Percentiles rank a stretch among this genome's conserved stretches.
Evolutionary conservation across 2,797 vertebrate genomes (phyloP).

Genomic region (Anas georgica): DNA sequence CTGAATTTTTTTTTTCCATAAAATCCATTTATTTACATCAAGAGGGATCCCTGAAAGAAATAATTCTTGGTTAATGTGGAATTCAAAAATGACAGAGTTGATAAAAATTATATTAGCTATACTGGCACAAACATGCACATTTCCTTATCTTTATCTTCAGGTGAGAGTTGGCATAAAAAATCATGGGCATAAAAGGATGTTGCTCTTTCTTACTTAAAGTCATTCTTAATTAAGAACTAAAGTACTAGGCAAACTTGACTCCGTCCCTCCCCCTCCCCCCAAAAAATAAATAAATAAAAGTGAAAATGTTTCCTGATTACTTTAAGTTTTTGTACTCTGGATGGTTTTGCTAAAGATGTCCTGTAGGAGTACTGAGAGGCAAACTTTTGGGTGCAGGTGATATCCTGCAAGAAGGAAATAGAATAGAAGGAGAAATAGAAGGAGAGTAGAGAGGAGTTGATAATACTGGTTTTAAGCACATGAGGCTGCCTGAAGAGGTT

Average conservation of each 20-base stretch:
- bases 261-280: too few relatives aligned
- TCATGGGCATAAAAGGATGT: neutral
- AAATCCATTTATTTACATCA: neutral
- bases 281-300: too few relatives aligned
- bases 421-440: too few relatives aligned
- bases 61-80: neutral
- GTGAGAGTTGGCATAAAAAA: neutral
- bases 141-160: neutral
- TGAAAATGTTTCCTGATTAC: neutral
- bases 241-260: neutral
- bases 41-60: neutral
- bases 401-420: neutral
- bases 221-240: neutral
- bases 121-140: neutral
- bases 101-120: neutral
- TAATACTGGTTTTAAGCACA: neutral
- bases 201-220: neutral
- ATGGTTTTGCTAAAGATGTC: neutral
- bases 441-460: neutral
- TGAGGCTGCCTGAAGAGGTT: neutral
- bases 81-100: neutral
- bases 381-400: neutral
- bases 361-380: neutral
- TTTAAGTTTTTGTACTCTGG: neutral
- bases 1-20: neutral